Evolutionary conservation across 2,888 invertebrate genomes (phyloP).

Genomic region (Dynastes grantii): DNA sequence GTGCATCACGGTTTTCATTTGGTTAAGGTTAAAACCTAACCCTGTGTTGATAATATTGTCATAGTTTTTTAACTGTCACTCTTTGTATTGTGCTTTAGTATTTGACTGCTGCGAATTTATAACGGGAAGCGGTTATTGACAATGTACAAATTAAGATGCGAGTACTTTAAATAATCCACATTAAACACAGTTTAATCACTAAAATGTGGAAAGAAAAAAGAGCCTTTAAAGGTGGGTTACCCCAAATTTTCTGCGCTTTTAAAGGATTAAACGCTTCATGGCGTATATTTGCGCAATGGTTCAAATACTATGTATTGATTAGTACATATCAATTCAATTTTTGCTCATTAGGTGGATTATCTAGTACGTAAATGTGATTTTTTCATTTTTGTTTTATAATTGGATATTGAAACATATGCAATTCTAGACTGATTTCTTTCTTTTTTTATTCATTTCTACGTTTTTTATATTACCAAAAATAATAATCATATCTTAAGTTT

Average conservation of each 20-base stretch:
- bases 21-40: no score
- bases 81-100: slow-evolving; percentile 6
- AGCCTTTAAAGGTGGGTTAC: no score
- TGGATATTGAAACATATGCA: slow-evolving; percentile 5
- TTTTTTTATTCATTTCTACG: neutral
- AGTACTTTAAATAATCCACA: no score
- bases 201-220: no score
- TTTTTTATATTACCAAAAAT: no score
- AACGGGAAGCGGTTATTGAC: no score
- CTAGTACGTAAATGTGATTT: slow-evolving; percentile 31
- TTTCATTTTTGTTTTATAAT: slow-evolving; percentile 6
- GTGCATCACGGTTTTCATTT: neutral
- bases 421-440: slow-evolving; percentile 1
- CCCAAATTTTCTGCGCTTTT: no score
- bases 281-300: neutral
- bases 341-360: slow-evolving; percentile 42
- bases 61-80: neutral
- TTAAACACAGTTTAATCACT: no score
- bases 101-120: neutral
- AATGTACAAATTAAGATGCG: no score
- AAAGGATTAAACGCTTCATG: no score
- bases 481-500: neutral
- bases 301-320: slow-evolving; percentile 13
- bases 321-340: slow-evolving; percentile 44
- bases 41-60: no score